phyloP scores from a whole-genome alignment of 2,113 vertebrate species.

The Hemibagrus wyckioides region DNA sequence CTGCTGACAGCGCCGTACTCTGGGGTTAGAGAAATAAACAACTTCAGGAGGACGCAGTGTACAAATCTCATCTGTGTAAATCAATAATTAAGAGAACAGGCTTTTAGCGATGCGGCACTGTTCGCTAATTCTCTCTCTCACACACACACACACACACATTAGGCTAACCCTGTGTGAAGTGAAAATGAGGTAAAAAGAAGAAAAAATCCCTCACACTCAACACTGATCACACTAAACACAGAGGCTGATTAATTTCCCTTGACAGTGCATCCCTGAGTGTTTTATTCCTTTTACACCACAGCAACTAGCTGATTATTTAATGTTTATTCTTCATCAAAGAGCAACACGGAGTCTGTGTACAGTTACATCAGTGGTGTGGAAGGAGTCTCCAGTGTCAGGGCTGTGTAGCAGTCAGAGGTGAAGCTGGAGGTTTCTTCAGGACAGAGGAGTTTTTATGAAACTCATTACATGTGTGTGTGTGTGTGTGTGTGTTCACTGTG shows the following conservation, averaged over 20 bases:
- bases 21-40: constrained; percentile 8
- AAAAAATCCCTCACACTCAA: not conserved
- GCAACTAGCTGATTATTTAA: not conserved
- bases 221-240: not conserved
- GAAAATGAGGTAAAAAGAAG: not conserved
- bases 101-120: not conserved
- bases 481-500: too few species aligned
- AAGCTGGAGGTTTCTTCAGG: too few species aligned
- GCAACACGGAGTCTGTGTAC: not conserved
- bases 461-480: too few species aligned
- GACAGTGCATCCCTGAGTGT: not conserved
- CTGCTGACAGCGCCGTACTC: not conserved
- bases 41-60: not conserved
- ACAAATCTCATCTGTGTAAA: constrained; percentile 8
- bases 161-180: not conserved
- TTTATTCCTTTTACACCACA: not conserved
- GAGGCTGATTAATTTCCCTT: not conserved
- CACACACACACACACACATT: not conserved
- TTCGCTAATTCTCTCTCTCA: not conserved
- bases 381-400: not conserved
- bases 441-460: too few species aligned
- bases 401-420: not conserved
- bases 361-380: not conserved
- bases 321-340: not conserved
- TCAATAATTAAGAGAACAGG: constrained; percentile 6